These are phyloP conservation scores for Paracyclopina nana DNA, from an alignment of 1,140 invertebrate species.

Conservation along the genomic window DNA sequence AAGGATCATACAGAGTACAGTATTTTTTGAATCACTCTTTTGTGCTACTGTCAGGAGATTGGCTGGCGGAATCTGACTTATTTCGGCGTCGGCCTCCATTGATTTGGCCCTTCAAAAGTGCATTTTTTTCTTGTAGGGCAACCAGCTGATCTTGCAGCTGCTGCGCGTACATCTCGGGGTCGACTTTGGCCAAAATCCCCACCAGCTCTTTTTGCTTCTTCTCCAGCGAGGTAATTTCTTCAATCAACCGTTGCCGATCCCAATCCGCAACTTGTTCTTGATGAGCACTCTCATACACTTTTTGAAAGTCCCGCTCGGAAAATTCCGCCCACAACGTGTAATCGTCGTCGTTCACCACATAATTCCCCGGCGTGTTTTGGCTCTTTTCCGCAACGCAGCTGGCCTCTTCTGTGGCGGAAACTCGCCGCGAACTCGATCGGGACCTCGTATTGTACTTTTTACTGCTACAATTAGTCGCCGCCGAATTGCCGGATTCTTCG, in stretches of 20 bases:
- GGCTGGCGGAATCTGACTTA: too few species aligned
- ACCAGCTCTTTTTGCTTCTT: constrained; percentile 5
- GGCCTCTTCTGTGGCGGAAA: too few species aligned
- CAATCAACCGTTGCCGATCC: neutral
- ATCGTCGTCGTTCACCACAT: constrained; percentile 4
- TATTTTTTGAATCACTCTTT: too few species aligned
- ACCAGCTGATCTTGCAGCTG: constrained; percentile 4
- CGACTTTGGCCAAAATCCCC: constrained; percentile 2
- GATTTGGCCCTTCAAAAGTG: too few species aligned
- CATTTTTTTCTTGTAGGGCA: constrained; percentile 9
- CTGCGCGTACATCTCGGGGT: constrained; percentile 15
- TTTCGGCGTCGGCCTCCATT: too few species aligned
- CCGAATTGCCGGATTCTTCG: neutral
- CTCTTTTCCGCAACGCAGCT: too few species aligned
- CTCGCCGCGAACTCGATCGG: neutral
- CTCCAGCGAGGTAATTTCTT: constrained; percentile 8
- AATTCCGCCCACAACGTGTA: constrained; percentile 12
- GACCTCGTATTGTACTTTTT: too few species aligned
- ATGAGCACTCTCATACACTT: constrained; percentile 14
- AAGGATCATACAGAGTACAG: too few species aligned
- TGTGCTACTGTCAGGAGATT: too few species aligned
- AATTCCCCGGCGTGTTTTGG: too few species aligned
- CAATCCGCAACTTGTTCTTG: constrained; percentile 9
- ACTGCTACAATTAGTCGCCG: too few species aligned
- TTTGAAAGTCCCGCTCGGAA: constrained; percentile 14